phyloP scores from a whole-genome alignment of 2,797 vertebrate species.

The Epinephelus awoara region DNA sequence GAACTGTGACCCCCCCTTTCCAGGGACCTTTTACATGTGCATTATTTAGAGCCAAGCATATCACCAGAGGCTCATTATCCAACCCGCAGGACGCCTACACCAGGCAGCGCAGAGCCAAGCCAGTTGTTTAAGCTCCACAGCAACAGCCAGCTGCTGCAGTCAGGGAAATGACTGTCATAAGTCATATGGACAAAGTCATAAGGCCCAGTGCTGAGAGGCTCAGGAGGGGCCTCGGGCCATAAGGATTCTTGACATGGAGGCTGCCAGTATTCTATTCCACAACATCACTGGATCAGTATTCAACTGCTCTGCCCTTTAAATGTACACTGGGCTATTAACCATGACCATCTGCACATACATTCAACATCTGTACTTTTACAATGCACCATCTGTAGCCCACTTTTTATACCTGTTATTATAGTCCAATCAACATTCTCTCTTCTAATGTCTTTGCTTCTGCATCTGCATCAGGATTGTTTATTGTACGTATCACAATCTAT shows the following conservation, averaged over 20 bases:
- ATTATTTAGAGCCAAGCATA: slow-evolving; percentile 28
- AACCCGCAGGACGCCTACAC: slow-evolving; percentile 10
- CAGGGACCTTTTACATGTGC: slow-evolving; percentile 19
- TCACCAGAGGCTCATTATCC: slow-evolving; percentile 30
- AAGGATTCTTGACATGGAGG: not conserved
- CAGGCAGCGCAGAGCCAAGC: slow-evolving; percentile 12
- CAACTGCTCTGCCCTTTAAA: not conserved
- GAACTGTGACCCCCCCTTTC: not conserved
- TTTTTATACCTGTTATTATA: not conserved
- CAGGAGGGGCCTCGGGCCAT: not conserved
- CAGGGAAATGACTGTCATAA: slow-evolving; percentile 45
- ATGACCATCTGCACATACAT: slow-evolving; percentile 2
- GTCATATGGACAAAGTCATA: slow-evolving; percentile 37
- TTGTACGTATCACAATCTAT: no score
- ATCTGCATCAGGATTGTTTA: not conserved
- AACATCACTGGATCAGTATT: not conserved
- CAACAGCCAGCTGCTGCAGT: slow-evolving; percentile 26
- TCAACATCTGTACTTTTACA: slow-evolving; percentile 9
- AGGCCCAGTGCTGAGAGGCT: not conserved
- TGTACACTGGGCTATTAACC: not conserved
- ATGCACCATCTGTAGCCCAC: not conserved
- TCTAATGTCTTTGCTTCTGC: not conserved
- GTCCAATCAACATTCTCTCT: not conserved
- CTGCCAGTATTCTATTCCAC: not conserved
- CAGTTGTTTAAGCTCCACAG: slow-evolving; percentile 19